A percentile compares a stretch with the other conserved stretches of the same genome.
phyloP scores from a whole-genome alignment of 2,797 vertebrate species.

The Thaleichthys pacificus region DNA sequence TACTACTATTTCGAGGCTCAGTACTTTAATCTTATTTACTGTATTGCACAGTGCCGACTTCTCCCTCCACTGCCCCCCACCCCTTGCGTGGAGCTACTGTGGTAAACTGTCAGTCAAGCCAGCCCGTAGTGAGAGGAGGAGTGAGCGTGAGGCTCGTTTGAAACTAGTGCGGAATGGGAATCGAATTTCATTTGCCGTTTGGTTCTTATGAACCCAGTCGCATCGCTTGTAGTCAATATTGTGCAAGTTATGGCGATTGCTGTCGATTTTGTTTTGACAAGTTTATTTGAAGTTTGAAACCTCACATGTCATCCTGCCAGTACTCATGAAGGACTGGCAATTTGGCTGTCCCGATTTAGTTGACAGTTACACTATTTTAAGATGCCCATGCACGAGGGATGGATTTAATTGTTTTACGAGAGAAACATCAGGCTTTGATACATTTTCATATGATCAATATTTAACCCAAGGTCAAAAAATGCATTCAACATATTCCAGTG shows the following conservation, averaged over 20 bases:
- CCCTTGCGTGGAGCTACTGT: slow-evolving; percentile 58
- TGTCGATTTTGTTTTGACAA: no score
- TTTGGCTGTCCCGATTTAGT: no score
- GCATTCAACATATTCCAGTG: neutral
- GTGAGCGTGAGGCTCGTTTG: slow-evolving; percentile 19
- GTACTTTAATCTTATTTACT: slow-evolving; percentile 59
- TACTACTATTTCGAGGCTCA: slow-evolving; percentile 42
- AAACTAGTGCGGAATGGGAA: slow-evolving; percentile 38
- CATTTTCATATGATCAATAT: neutral
- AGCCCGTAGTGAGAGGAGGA: slow-evolving; percentile 39
- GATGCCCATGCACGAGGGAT: neutral
- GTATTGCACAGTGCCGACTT: slow-evolving; percentile 32
- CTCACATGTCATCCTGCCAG: no score
- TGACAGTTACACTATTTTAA: neutral
- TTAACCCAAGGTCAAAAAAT: neutral
- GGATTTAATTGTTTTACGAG: neutral
- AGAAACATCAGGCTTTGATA: neutral
- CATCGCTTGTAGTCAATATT: slow-evolving; percentile 23
- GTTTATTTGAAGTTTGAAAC: no score
- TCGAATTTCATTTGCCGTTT: slow-evolving; percentile 58
- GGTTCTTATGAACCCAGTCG: slow-evolving; percentile 48
- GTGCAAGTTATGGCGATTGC: no score
- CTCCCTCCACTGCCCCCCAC: slow-evolving; percentile 40
- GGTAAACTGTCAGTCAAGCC: slow-evolving; percentile 68
- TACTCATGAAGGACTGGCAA: no score